Conservation (phyloP, 2,888 invertebrate species). For the Apamea anceps region DNA sequence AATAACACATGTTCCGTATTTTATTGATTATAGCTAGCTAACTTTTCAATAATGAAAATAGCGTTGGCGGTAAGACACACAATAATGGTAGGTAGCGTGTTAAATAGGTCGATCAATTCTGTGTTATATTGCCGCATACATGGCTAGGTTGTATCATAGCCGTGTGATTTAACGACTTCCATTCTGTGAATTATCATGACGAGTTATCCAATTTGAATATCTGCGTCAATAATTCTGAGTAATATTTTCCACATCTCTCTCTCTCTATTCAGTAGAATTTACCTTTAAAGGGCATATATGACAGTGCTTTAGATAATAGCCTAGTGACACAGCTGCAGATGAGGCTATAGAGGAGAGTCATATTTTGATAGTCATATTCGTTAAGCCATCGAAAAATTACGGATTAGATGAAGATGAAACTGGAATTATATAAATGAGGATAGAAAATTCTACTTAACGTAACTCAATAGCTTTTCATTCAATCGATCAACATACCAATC, state of each 20-base stretch:
- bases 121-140: constrained; percentile 41
- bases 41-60: constrained; percentile 70
- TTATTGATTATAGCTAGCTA: constrained; percentile 68
- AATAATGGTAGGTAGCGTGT: constrained; percentile 49
- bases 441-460: background rate
- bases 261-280: background rate
- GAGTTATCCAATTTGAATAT: constrained; percentile 25
- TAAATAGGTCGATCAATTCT: constrained; percentile 72
- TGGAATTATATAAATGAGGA: background rate
- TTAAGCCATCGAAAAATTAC: background rate
- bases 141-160: constrained; percentile 9
- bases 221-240: constrained; percentile 2
- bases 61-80: constrained; percentile 63
- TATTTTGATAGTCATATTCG: background rate
- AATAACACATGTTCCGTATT: constrained; percentile 29
- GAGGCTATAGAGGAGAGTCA: background rate
- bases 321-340: background rate
- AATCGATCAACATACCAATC: background rate
- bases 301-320: background rate
- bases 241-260: background rate
- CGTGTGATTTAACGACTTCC: constrained; percentile 19
- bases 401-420: background rate
- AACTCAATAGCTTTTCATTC: background rate
- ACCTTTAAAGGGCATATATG: background rate
- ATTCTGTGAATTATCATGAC: constrained; percentile 14